Evolutionary conservation across 2,888 invertebrate genomes (phyloP), one percentile per base, ranked within the genome.

Genomic region (Chymomyza fuscimana): DNA sequence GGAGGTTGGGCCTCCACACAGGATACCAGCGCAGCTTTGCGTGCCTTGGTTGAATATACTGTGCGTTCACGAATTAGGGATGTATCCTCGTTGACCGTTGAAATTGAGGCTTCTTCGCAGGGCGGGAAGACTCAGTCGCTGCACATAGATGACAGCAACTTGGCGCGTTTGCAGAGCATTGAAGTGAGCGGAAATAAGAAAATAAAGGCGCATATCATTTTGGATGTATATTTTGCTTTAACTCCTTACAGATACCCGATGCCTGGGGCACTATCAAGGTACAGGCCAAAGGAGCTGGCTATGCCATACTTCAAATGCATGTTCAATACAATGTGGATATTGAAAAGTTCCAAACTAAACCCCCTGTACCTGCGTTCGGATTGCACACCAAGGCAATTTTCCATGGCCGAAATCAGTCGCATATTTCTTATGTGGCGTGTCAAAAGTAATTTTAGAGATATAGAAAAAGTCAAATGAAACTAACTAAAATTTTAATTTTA

Each of bases 251-350:
- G 96, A 97, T 98, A 91, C 97, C 97, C 0, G 95, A 96, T 87
- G 98, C 98, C 60, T 98, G 97, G 96, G 98, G 98, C 86, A 97
- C 97, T 0, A 96, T 98, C 51, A 96, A 97, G 92, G 97, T 98
- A 60, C 95, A 96, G 82, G 98, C 97, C 0, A 96, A 95, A 89
- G 99, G 98, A 77, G 96, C 97, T 4, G 98, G 98, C n/a, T 96
- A 96, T 92, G 98, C 98, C 4, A 95, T 98, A 86, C 93, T 98
- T 79, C 98, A 98, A 93, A 95, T 98, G 95, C 95, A 96, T 50
- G 97, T 97, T 32, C 96, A 97, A 90, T 98, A 97, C 92, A 97
- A 97, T 92, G 97, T 98, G 64, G 97, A 97, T 91, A 94, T 95
- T 81, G 93, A 93, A 65, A 94, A 94, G 90, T 97, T 96, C 93